phyloP scores from a whole-genome alignment of 1,140 invertebrate species.

The Tetranychus cinnabarinus region DNA sequence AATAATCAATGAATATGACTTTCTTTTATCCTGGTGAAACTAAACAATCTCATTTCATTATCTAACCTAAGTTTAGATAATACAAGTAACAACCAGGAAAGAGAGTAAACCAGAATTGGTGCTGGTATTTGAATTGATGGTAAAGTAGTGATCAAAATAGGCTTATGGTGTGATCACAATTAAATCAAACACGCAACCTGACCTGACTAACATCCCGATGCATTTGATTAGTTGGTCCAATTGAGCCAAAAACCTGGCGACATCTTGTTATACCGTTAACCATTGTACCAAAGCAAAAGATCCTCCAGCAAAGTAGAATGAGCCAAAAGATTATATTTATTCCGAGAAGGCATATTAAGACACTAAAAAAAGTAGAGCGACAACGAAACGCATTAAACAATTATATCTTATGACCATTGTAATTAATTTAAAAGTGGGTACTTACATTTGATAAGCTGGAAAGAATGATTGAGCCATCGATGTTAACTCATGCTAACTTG shows the following conservation, averaged over 20 bases:
- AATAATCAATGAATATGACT: no score
- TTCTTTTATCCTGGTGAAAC: no score
- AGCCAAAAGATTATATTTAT: not conserved
- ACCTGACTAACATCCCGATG: not conserved
- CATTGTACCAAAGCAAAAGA: not conserved
- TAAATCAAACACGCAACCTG: not conserved
- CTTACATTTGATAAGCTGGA: no score
- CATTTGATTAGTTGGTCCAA: not conserved
- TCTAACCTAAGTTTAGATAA: no score
- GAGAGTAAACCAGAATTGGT: not conserved
- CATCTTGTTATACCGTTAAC: not conserved
- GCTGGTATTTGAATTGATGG: not conserved
- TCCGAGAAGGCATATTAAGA: not conserved
- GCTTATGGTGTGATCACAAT: not conserved
- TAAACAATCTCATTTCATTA: no score
- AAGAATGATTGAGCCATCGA: constrained; percentile 82
- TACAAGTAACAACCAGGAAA: not conserved
- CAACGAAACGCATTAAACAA: not conserved
- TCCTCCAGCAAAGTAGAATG: not conserved
- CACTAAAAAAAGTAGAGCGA: not conserved
- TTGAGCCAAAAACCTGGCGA: not conserved
- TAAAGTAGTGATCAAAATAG: no score
- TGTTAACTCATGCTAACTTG: constrained; percentile 49
- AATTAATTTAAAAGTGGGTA: no score
- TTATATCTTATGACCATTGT: constrained; percentile 18